Percentiles rank a stretch among this genome's conserved stretches.
These are phyloP conservation scores for Sebastes ruberrimus DNA, from an alignment of 2,797 vertebrate species.

Conservation along the genomic window DNA sequence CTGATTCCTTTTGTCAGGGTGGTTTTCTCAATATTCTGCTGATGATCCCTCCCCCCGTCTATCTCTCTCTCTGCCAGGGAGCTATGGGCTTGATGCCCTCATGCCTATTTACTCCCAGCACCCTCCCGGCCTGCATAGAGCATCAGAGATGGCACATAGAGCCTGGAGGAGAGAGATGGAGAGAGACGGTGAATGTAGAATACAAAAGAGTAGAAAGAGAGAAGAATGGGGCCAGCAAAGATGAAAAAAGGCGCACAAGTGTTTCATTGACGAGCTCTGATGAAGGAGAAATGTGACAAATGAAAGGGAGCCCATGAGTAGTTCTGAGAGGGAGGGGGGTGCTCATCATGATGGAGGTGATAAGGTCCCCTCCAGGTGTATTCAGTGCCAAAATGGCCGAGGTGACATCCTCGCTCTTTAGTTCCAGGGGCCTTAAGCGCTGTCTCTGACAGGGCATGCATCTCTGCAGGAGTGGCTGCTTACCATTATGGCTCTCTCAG, in stretches of 20 bases:
- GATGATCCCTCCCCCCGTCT: slow-evolving; percentile 18
- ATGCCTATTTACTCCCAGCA: slow-evolving; percentile 54
- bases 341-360: slow-evolving; percentile 35
- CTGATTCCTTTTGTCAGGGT: slow-evolving; percentile 60
- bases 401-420: slow-evolving; percentile 24
- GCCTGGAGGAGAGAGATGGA: slow-evolving; percentile 53
- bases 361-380: slow-evolving; percentile 33
- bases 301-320: slow-evolving; percentile 34
- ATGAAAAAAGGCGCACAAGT: slow-evolving; percentile 19
- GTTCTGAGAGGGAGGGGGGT: neutral
- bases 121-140: slow-evolving; percentile 58
- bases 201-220: slow-evolving; percentile 46
- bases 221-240: slow-evolving; percentile 18
- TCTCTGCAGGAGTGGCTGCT: slow-evolving; percentile 54
- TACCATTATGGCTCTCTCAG: slow-evolving; percentile 50
- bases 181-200: slow-evolving; percentile 48
- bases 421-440: slow-evolving; percentile 7
- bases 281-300: slow-evolving; percentile 43
- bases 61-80: slow-evolving; percentile 20
- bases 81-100: slow-evolving; percentile 56
- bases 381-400: slow-evolving; percentile 27
- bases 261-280: slow-evolving; percentile 37
- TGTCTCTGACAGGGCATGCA: slow-evolving; percentile 47
- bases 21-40: slow-evolving; percentile 60
- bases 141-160: slow-evolving; percentile 44